Evolutionary conservation across 2,797 vertebrate species (phyloP).

Genomic region (Cephalopachus bancanus): DNA sequence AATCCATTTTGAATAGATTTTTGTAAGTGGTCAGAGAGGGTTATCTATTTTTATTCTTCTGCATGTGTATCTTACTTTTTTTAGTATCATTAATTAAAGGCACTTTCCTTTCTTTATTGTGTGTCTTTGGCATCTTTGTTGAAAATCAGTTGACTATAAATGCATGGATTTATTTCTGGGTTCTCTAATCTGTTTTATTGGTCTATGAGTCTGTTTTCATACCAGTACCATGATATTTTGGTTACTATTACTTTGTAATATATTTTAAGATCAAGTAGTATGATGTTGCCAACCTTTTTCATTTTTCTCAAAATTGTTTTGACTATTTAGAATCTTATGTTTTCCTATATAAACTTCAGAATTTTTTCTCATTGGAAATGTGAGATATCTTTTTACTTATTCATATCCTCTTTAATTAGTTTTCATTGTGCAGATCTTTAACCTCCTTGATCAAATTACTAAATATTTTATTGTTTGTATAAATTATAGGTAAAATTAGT

Average conservation of each 20-base stretch:
- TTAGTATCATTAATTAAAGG: background rate
- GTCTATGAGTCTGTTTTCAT: background rate
- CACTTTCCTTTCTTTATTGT: background rate
- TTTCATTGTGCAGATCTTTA: background rate
- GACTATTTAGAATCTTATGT: background rate
- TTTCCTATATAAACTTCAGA: background rate
- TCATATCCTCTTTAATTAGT: background rate
- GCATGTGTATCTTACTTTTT: background rate
- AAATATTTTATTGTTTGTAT: background rate
- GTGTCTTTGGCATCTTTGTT: background rate
- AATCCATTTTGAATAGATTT: background rate
- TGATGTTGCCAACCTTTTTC: background rate
- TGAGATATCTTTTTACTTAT: background rate
- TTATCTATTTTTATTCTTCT: background rate
- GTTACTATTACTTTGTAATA: background rate
- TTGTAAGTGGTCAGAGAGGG: background rate
- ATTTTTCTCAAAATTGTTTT: background rate
- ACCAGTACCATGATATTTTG: background rate
- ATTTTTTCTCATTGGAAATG: background rate
- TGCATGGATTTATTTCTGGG: background rate
- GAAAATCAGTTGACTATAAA: background rate
- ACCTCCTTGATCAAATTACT: background rate
- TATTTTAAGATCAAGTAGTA: background rate
- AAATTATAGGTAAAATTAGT: no score
- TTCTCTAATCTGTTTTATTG: background rate